Percentiles rank a stretch among this genome's conserved stretches.
phyloP scores from a whole-genome alignment of 2,888 invertebrate genomes.

The Cryptosula pallasiana region DNA sequence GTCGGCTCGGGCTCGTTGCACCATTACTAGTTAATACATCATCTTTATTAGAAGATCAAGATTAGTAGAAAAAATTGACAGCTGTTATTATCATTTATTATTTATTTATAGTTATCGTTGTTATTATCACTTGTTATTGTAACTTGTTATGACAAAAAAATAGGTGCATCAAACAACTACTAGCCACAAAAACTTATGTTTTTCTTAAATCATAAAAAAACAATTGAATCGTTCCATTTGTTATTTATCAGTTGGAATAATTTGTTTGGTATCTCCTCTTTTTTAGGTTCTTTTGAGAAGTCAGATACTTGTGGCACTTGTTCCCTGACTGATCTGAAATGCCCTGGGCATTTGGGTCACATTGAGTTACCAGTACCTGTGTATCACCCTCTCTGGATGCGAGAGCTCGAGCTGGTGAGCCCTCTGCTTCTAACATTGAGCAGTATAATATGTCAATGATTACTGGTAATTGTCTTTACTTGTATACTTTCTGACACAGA shows the following conservation, averaged over 20 bases:
- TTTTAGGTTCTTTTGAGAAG: constrained; percentile 56
- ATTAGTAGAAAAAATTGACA: no score
- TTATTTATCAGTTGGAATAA: neutral
- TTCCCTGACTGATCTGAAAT: constrained; percentile 62
- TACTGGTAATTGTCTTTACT: constrained; percentile 15
- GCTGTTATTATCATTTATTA: no score
- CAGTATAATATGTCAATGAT: neutral
- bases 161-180: no score
- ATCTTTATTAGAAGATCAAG: no score
- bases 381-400: constrained; percentile 83
- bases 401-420: constrained; percentile 63
- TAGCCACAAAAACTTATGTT: no score
- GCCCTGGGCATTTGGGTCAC: constrained; percentile 91
- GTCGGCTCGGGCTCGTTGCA: no score
- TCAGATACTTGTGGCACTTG: constrained; percentile 77
- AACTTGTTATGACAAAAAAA: no score
- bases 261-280: neutral
- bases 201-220: no score
- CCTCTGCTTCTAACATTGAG: neutral
- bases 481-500: constrained; percentile 41
- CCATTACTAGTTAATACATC: no score
- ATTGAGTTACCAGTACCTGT: constrained; percentile 83
- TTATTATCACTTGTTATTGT: no score
- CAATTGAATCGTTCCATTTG: no score
- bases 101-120: no score